Evolutionary conservation across 2,888 invertebrate genomes (phyloP).

Genomic region (Leucophenga maculata): DNA sequence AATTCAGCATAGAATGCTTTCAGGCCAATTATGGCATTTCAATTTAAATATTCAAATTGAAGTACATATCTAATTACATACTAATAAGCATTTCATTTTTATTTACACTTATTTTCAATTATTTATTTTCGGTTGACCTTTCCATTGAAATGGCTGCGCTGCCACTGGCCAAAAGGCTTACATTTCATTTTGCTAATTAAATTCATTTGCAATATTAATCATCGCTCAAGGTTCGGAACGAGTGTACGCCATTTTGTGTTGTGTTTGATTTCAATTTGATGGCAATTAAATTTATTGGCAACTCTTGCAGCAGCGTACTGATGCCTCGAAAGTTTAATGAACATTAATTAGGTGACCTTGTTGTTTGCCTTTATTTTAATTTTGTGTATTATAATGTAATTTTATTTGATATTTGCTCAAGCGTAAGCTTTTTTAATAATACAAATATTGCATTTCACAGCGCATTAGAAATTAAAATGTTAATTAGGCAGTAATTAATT

Average conservation of each 20-base stretch:
- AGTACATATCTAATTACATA: no score
- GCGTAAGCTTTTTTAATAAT: no score
- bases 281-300: no score
- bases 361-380: conserved; percentile 2
- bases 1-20: background rate
- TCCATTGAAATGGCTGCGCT: no score
- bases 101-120: no score
- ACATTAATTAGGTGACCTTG: background rate
- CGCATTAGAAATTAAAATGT: conserved; percentile 6
- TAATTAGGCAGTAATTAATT: background rate
- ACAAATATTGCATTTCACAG: background rate
- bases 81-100: no score
- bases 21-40: conserved; percentile 4
- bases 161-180: no score
- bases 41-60: background rate
- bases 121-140: no score
- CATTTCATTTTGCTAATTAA: conserved; percentile 9
- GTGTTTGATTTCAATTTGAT: no score
- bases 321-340: no score
- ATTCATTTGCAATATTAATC: background rate
- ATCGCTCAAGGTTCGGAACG: background rate
- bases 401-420: no score
- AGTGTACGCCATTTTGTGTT: background rate
- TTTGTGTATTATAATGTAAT: background rate
- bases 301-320: no score